Evolutionary conservation across 2,888 invertebrate genomes (phyloP).

Genomic region (Morpho helenor): DNA sequence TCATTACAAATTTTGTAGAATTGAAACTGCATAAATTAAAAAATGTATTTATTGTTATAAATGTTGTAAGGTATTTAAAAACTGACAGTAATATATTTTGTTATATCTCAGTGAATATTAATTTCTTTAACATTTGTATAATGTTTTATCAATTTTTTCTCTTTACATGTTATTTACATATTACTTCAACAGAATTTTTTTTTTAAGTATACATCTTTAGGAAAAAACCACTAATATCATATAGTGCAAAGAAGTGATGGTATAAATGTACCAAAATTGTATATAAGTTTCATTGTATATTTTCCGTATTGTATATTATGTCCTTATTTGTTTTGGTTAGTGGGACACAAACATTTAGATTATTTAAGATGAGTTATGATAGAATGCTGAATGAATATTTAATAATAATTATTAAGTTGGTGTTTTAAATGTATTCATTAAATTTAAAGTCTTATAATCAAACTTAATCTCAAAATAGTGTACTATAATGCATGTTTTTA

Average conservation of each 20-base stretch:
- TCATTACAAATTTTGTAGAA: constrained; percentile 24
- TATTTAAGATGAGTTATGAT: constrained; percentile 5
- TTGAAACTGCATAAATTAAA: constrained; percentile 16
- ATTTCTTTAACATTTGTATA: constrained; percentile 12
- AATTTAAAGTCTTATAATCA: too few species aligned
- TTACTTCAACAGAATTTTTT: not conserved
- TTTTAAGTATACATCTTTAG: not conserved
- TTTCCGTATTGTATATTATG: constrained; percentile 26
- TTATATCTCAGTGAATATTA: constrained; percentile 24
- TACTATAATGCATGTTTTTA: too few species aligned
- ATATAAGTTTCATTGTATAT: constrained; percentile 32
- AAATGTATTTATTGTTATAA: constrained; percentile 20
- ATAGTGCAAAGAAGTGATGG: constrained; percentile 26
- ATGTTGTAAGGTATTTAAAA: constrained; percentile 22
- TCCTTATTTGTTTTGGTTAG: constrained; percentile 19
- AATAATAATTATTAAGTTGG: too few species aligned
- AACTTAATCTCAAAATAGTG: too few species aligned
- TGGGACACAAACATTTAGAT: constrained; percentile 15
- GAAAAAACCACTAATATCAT: not conserved
- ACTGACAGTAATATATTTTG: constrained; percentile 29
- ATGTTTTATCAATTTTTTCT: constrained; percentile 6
- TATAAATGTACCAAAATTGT: constrained; percentile 38
- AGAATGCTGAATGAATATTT: not conserved
- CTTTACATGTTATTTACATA: not conserved
- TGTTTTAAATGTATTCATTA: too few species aligned